Conservation (phyloP, 2,113 vertebrate genomes). For the Sturnus vulgaris region DNA sequence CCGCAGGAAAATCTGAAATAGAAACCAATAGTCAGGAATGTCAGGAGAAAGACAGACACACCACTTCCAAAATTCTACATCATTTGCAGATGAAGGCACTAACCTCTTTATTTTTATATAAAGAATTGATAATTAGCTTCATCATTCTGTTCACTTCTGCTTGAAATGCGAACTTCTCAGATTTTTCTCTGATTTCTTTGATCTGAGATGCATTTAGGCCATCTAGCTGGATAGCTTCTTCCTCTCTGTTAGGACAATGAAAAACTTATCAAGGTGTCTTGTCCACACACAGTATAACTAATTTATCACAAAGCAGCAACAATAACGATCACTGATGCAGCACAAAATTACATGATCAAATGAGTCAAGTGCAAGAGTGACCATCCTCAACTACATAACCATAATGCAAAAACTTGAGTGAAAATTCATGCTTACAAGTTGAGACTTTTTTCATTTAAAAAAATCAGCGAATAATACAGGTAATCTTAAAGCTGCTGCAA, state of each 20-base stretch:
- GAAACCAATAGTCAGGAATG: not conserved
- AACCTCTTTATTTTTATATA: constrained; percentile 99
- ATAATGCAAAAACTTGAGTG: not conserved
- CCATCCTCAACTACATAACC: not conserved
- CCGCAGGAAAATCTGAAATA: constrained; percentile 87
- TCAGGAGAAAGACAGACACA: not conserved
- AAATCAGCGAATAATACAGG: fast-evolving
- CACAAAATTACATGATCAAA: not conserved
- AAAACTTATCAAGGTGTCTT: not conserved
- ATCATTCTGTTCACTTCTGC: constrained; percentile 99
- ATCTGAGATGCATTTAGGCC: constrained; percentile 96
- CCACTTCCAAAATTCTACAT: not conserved
- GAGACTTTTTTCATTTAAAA: not conserved
- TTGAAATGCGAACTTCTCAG: constrained; percentile 95
- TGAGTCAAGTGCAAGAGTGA: fast-evolving
- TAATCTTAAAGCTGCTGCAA: not conserved
- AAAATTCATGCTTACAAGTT: not conserved
- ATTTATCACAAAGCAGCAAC: not conserved
- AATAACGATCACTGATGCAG: not conserved
- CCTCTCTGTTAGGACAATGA: constrained; percentile 79
- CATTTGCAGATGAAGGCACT: not conserved
- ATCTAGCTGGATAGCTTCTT: constrained; percentile 95
- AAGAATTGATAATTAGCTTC: constrained; percentile 98
- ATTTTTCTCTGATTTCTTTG: constrained; percentile 95
- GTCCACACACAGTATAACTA: not conserved